phyloP scores from a whole-genome alignment of 2,797 vertebrate species.

The Cercopithecus neglectus region DNA sequence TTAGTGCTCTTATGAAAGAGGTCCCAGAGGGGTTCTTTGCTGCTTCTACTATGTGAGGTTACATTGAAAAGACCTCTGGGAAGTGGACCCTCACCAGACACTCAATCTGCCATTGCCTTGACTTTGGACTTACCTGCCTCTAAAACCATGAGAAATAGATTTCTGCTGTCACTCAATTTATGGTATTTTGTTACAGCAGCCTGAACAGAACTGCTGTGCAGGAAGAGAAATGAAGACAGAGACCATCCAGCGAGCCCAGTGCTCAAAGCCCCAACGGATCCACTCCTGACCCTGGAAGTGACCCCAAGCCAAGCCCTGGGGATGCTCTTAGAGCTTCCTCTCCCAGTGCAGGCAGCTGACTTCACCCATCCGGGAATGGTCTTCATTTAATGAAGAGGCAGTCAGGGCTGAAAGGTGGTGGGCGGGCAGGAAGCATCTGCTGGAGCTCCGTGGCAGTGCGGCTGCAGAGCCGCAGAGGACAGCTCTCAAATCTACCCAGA shows the following conservation, averaged over 20 bases:
- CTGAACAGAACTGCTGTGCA: background rate
- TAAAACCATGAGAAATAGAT: background rate
- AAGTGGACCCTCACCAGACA: background rate
- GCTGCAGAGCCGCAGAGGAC: background rate
- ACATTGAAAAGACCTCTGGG: background rate
- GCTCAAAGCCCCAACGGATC: too few relatives aligned
- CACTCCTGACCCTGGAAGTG: background rate
- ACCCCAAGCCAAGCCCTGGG: background rate
- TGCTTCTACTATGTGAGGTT: background rate
- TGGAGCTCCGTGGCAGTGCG: too few relatives aligned
- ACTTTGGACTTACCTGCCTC: background rate
- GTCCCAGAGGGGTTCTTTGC: background rate
- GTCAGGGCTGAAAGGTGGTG: background rate
- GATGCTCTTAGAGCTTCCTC: background rate
- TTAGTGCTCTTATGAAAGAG: fast-evolving
- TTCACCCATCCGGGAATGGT: background rate
- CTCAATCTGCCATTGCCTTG: background rate
- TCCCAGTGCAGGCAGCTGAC: background rate
- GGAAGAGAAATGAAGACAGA: background rate
- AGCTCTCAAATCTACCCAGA: fast-evolving
- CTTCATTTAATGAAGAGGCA: background rate
- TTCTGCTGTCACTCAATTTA: background rate
- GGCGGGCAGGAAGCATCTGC: too few relatives aligned
- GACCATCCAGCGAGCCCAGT: fast-evolving
- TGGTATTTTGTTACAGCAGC: background rate